Base-by-base conservation (phyloP, 2,888 invertebrate genomes). In the Lamellibrachia columna region DNA sequence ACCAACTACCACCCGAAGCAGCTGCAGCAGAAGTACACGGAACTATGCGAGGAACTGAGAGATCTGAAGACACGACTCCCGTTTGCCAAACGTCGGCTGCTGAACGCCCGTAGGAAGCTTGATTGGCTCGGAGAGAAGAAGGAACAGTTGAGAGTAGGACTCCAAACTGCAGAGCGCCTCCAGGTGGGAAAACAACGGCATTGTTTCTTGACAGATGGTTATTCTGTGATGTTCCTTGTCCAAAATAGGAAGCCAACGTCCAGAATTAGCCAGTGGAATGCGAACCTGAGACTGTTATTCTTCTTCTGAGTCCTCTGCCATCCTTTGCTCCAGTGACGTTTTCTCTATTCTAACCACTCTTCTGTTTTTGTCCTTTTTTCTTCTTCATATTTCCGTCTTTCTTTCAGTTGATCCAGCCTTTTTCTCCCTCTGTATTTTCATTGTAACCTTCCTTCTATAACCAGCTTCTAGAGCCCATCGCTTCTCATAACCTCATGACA, bases 11-110 rank as follows among this genome's bases (percentile, higher is more conserved):
- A 90, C 11, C 92, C 92, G 52, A n/a, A 11, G 90, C 53, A 90
- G 22, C 53, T 90, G 53, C 53, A 58, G n/a, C 91, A 95, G 75
- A 95, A 94, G 15, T 95, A 94, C 92, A 95, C 95, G 92, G 94
- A 94, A 93, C 92, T 95, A n/a, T 95, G 94, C 7, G 95, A 95
- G 53, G 95, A 95, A 60, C 94, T 96, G 11, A 93, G 95, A 53
- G 94, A 93, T 22, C 93, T 95, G 9, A 95, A 95, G 92, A 94
- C 95, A 7, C 92, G 94, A 58, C 92, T 95, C 40, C 96, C 96
- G 3, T 92, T 93, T 7, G 92, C 95, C 6, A 94, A 95, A 91
- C 93, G 95, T 75, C 95, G 95, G 91, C 92, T 95, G 75, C 93
- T 93, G 3, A 94, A 93, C 11, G 94, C 94, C 7, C 93, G 95